Evolutionary conservation across 2,888 invertebrate species (phyloP).

Genomic region (Megalurothrips usitatus): DNA sequence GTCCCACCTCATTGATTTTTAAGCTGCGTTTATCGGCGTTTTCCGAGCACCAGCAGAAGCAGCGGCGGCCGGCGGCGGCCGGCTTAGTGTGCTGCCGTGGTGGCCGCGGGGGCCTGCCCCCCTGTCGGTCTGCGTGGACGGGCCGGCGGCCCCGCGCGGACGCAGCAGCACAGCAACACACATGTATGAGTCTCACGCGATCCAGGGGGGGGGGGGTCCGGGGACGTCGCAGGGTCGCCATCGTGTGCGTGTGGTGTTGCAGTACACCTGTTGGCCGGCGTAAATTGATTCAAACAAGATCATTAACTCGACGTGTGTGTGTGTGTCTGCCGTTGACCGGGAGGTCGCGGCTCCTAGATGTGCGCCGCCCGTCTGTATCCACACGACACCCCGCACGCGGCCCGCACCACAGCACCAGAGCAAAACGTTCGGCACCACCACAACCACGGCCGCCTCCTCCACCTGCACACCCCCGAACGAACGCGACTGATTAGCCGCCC

Average conservation of each 20-base stretch:
- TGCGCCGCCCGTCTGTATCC: no score
- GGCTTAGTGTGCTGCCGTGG: neutral
- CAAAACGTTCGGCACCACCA: no score
- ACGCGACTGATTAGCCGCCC: no score
- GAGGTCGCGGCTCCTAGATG: no score
- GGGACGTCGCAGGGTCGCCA: no score
- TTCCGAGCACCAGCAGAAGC: neutral
- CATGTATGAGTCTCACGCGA: slow-evolving; percentile 7
- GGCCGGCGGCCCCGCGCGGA: neutral
- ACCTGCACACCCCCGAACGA: no score
- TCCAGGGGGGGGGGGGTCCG: neutral
- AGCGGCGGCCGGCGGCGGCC: neutral
- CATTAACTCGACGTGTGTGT: neutral
- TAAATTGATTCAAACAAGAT: slow-evolving; percentile 25
- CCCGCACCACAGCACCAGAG: no score
- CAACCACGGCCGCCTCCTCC: no score
- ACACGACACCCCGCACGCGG: no score
- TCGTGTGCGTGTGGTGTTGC: slow-evolving; percentile 9
- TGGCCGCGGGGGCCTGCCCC: neutral
- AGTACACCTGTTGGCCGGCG: slow-evolving; percentile 23
- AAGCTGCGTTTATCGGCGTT: neutral
- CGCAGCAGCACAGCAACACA: neutral
- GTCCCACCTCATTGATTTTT: slow-evolving; percentile 1
- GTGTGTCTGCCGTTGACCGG: neutral
- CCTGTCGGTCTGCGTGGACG: neutral